Evolutionary conservation across 37 sponge, comb jelly and placozoan species (phyloP).

Genomic region (Mnemiopsis leidyi): DNA sequence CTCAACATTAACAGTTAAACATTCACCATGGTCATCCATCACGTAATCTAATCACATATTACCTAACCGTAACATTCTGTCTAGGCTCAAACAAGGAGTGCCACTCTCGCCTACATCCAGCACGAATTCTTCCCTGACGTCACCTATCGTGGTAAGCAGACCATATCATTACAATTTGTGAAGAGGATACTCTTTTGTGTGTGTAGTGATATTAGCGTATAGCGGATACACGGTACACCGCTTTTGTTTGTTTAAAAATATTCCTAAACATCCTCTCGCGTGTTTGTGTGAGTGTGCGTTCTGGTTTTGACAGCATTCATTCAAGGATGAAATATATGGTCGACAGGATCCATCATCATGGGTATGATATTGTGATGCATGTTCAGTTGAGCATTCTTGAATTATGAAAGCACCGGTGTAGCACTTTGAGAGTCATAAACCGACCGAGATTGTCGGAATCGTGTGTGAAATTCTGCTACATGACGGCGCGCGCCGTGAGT

Average conservation of each 20-base stretch:
- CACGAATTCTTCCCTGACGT: background rate
- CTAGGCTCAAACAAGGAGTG: background rate
- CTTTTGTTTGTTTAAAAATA: background rate
- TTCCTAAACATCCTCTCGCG: background rate
- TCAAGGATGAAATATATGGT: constrained; percentile 22
- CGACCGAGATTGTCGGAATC: background rate
- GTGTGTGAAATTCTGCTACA: background rate
- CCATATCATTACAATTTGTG: background rate
- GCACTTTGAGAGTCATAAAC: background rate
- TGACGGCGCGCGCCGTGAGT: constrained; percentile 6
- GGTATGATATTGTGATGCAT: background rate
- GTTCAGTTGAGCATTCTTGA: background rate
- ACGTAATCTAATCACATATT: no score
- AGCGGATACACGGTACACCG: no score
- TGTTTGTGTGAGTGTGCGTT: background rate
- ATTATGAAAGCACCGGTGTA: background rate
- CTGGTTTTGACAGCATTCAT: background rate
- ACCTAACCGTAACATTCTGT: background rate
- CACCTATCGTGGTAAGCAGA: background rate
- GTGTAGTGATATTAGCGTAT: background rate
- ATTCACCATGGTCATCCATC: no score
- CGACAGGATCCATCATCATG: background rate
- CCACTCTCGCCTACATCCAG: background rate
- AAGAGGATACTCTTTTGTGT: background rate
- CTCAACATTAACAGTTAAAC: no score